phyloP scores from a whole-genome alignment of 2,888 invertebrate species.

The Harpalus rubripes region DNA sequence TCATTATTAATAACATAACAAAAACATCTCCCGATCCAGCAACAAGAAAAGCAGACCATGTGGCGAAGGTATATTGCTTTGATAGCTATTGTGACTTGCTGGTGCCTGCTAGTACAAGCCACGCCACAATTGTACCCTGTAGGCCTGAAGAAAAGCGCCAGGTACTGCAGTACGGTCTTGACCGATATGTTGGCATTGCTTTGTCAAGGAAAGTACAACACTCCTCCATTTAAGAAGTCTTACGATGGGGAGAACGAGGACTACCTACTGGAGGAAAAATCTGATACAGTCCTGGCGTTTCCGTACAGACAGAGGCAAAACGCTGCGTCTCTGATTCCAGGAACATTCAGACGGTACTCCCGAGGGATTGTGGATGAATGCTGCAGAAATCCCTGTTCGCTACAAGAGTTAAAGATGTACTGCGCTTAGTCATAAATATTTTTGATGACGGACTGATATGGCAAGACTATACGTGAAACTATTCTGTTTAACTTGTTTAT shows the following conservation, averaged over 20 bases:
- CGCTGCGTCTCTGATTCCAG: slow-evolving; percentile 74
- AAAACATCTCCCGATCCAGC: background rate
- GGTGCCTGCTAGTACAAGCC: slow-evolving; percentile 29
- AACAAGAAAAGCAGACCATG: slow-evolving; percentile 22
- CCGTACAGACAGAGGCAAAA: slow-evolving; percentile 73
- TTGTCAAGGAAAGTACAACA: slow-evolving; percentile 75
- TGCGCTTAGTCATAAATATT: slow-evolving; percentile 69
- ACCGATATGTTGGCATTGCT: slow-evolving; percentile 74
- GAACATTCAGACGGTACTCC: slow-evolving; percentile 69
- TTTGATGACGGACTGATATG: no score
- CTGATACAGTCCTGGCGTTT: slow-evolving; percentile 68
- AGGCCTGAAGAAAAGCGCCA: slow-evolving; percentile 49
- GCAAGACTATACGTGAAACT: no score
- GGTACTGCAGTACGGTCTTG: slow-evolving; percentile 75
- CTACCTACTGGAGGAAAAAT: slow-evolving; percentile 6
- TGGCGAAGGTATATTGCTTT: slow-evolving; percentile 22
- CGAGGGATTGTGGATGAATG: slow-evolving; percentile 77
- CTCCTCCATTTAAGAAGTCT: slow-evolving; percentile 74
- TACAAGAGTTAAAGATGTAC: slow-evolving; percentile 75
- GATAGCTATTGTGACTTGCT: slow-evolving; percentile 26
- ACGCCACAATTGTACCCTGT: slow-evolving; percentile 34
- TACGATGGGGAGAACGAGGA: slow-evolving; percentile 55
- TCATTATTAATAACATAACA: background rate
- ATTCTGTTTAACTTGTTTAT: no score
- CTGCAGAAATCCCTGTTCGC: slow-evolving; percentile 75